A percentile compares a stretch with the other conserved stretches of the same genome.
Conservation (phyloP, 2,113 vertebrate species). For the Ptychochromis oligacanthus region DNA sequence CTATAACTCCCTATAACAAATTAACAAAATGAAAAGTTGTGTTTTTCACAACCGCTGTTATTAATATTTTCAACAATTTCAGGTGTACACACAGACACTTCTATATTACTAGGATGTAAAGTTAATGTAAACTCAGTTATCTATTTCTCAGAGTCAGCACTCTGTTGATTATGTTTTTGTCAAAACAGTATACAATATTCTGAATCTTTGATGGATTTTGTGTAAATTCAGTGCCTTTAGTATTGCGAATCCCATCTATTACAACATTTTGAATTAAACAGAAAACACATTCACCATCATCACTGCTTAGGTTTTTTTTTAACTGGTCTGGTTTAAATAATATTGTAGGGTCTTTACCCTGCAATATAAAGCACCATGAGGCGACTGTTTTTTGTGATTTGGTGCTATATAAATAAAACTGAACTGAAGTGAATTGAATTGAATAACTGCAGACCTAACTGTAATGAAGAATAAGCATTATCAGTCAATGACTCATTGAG, state of each 20-base stretch:
- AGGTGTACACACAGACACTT: background rate
- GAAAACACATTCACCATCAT: background rate
- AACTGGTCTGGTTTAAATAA: no score
- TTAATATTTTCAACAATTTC: background rate
- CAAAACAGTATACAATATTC: no score
- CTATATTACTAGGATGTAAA: background rate
- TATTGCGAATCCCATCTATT: background rate
- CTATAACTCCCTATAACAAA: background rate
- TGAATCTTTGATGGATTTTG: background rate
- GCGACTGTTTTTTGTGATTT: no score
- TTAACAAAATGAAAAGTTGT: background rate
- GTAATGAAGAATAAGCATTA: no score
- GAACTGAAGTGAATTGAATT: no score
- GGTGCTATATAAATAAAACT: no score
- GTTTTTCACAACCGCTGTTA: background rate
- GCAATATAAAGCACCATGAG: no score
- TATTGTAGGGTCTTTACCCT: no score
- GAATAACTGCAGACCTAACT: no score
- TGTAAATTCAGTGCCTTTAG: background rate
- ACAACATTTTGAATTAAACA: rapidly evolving
- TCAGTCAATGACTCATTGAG: no score
- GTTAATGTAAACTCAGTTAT: background rate
- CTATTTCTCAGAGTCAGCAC: background rate
- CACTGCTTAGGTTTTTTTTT: no score
- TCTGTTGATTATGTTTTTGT: background rate